A percentile compares a stretch with the other conserved stretches of the same genome.
phyloP scores from a whole-genome alignment of 1,140 invertebrate genomes.

The Drosophila biarmipes region DNA sequence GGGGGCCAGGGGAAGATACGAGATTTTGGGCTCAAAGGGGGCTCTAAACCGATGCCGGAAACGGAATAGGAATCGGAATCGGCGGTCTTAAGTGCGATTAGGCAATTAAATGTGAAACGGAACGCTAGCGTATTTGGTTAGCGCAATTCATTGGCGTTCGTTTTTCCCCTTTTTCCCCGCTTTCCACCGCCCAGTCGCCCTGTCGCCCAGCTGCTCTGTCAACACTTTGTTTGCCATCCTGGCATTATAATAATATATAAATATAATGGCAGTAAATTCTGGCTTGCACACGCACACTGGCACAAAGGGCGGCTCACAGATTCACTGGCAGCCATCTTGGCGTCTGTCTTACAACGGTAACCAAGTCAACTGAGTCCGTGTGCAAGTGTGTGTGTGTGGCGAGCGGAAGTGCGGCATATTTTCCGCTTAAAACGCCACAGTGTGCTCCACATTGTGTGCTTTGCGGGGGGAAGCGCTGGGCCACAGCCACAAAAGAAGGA shows the following conservation, averaged over 20 bases:
- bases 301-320: not conserved
- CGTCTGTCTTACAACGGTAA: slow-evolving; percentile 53
- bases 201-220: slow-evolving; percentile 19
- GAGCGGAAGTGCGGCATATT: slow-evolving; percentile 72
- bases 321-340: slow-evolving; percentile 47
- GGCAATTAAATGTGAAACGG: slow-evolving; percentile 47
- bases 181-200: no score
- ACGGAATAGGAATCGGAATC: slow-evolving; percentile 1
- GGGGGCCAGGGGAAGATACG: not conserved
- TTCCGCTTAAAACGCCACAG: slow-evolving; percentile 77
- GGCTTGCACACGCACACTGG: not conserved
- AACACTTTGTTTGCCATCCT: slow-evolving; percentile 42
- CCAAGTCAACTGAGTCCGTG: slow-evolving; percentile 53
- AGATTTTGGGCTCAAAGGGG: slow-evolving; percentile 5
- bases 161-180: not conserved
- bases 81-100: slow-evolving; percentile 38
- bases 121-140: slow-evolving; percentile 45
- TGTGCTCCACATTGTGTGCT: slow-evolving; percentile 46
- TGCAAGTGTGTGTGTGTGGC: slow-evolving; percentile 21
- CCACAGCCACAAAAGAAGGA: slow-evolving; percentile 29
- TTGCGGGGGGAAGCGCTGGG: slow-evolving; percentile 5
- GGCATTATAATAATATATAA: slow-evolving; percentile 58
- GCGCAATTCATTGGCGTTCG: slow-evolving; percentile 4
- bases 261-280: slow-evolving; percentile 52
- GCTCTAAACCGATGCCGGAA: slow-evolving; percentile 2